Base-by-base conservation (phyloP, 1,140 invertebrate genomes). In the Lanistes nyassanus region DNA sequence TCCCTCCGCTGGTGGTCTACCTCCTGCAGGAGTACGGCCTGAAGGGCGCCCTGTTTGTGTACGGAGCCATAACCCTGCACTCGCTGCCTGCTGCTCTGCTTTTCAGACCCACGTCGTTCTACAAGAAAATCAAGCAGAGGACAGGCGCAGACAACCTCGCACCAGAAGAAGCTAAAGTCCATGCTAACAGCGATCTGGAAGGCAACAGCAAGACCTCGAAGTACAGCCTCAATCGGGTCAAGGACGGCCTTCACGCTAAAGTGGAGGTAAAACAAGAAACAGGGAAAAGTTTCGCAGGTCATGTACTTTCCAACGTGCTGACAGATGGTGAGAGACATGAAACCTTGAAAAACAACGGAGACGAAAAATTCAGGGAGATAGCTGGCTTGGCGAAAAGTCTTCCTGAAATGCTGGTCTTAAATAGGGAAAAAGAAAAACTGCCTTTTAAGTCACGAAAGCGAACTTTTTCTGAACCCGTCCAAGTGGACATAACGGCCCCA, bases 41-140 rank as follows among this genome's bases (percentile, higher is more conserved):
- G 7, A 36, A 69, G 11, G 77, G 76, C 9, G 34, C 55, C 26
- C 67, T 79, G 55, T 47, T 79, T 11, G 58, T 79, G 5, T 34
- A 67, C 0, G 55, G 64, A 11, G 77, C 34, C 0, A 55, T 74
- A 31, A 47, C 39, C 13, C 31, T 78, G 16, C 74, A 79, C 42
- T 39, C 71, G 55, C 71, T 73, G 11, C 68, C 66, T 56, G 39
- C 62, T 13, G 74, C 69, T 26, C 26, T 71, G 0, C 60, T 79
- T 26, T 47, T 79, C 47, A 42, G 69, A 13, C 77, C 77, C 1
- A 58, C 75, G 21, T 67, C 60, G 19, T 67, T 19, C 65, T 68
- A 39, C 42, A 62, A 65, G 26, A 58, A n/a, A n/a, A 73, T 26
- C 29, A 26, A 16, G 3, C 23, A 36, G 23, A 39, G 21, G 21